Conservation (phyloP, 2,113 vertebrate species). For the Callaeas wilsoni region DNA sequence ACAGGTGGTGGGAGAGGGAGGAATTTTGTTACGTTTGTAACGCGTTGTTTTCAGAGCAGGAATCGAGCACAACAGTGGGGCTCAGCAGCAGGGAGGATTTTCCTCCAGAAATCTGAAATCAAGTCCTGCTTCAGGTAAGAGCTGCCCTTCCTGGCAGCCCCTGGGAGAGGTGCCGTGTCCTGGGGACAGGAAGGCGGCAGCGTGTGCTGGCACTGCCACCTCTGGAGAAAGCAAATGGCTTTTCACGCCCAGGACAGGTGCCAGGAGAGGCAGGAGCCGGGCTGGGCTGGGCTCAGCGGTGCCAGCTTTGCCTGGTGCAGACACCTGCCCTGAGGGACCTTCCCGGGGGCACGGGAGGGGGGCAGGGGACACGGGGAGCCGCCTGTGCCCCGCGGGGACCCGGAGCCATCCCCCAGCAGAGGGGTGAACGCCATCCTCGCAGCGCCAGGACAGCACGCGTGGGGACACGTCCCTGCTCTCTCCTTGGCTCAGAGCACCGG, state of each 20-base stretch:
- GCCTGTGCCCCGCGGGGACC: not conserved
- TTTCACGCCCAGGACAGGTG: not conserved
- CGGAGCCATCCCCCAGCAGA: not conserved
- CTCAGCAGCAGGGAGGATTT: not conserved
- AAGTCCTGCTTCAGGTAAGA: accelerated
- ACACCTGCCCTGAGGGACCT: accelerated
- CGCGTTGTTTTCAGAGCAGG: accelerated
- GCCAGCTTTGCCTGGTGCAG: accelerated
- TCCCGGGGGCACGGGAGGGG: accelerated
- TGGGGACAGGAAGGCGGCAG: not conserved
- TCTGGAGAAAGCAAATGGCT: not conserved
- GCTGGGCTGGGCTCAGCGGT: accelerated
- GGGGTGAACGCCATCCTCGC: accelerated
- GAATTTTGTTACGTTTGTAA: not conserved
- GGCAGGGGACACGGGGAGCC: too few species aligned
- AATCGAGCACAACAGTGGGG: not conserved
- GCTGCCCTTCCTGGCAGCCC: not conserved
- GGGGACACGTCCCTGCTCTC: accelerated
- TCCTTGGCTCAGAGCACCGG: not conserved
- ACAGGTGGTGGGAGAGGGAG: accelerated
- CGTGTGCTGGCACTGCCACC: accelerated
- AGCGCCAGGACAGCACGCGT: not conserved
- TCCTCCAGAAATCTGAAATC: not conserved
- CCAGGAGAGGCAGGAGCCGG: not conserved
- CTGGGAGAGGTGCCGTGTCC: not conserved